Evolutionary conservation across 1,140 invertebrate species (phyloP).

Genomic region (Drosophila setifemur): DNA sequence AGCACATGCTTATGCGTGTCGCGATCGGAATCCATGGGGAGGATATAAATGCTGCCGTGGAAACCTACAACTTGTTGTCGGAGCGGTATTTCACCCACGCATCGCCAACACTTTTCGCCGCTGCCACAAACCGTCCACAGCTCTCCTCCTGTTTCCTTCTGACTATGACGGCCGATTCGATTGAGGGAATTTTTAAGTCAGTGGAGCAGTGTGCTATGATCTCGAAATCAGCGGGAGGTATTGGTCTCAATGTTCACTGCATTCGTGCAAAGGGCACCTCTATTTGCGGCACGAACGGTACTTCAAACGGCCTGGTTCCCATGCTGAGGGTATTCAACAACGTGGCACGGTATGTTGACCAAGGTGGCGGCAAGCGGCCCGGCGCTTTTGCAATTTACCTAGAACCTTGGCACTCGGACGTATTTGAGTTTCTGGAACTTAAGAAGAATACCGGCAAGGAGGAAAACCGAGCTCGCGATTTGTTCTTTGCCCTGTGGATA

Average conservation of each 20-base stretch:
- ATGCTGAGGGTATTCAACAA: conserved; percentile 99
- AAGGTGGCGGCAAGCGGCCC: conserved; percentile 99
- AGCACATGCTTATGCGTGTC: conserved; percentile 99
- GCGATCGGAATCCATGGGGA: conserved; percentile 97
- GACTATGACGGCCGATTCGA: conserved; percentile 97
- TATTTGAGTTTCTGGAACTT: conserved; percentile 97
- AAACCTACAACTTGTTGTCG: conserved; percentile 98
- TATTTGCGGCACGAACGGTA: conserved; percentile 97
- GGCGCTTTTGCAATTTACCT: conserved; percentile 99
- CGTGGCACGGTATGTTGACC: conserved; percentile 98
- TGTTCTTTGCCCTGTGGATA: conserved; percentile 99
- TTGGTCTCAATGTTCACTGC: conserved; percentile 98
- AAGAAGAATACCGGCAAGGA: conserved; percentile 98
- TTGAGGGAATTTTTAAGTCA: conserved; percentile 99
- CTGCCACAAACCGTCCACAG: conserved; percentile 95
- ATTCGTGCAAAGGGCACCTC: conserved; percentile 96
- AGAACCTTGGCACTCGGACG: conserved; percentile 99
- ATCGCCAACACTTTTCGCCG: conserved; percentile 97
- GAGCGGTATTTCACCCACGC: conserved; percentile 99
- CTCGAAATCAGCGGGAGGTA: conserved; percentile 98
- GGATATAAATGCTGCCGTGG: conserved; percentile 95
- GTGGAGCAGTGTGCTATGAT: conserved; percentile 97
- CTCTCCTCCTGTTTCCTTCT: conserved; percentile 98
- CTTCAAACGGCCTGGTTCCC: conserved; percentile 98
- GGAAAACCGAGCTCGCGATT: conserved; percentile 94